A percentile compares a stretch with the other conserved stretches of the same genome.
Evolutionary conservation across 1,140 invertebrate species (phyloP).

Genomic region (Heliconius eleuchia): DNA sequence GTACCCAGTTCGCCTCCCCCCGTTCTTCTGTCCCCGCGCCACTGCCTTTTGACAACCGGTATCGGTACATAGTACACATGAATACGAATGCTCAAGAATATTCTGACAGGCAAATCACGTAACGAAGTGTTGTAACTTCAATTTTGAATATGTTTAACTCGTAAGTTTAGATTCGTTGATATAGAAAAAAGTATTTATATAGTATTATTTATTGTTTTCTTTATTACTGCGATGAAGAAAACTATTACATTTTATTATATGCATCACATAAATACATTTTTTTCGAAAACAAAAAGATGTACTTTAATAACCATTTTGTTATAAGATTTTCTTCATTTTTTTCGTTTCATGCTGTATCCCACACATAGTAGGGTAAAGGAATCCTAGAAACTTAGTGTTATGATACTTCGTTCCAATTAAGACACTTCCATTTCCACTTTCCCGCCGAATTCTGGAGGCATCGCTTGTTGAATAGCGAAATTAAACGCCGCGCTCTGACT

Average conservation of each 20-base stretch:
- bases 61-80: constrained; percentile 64
- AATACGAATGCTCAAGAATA: constrained; percentile 69
- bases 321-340: too few species aligned
- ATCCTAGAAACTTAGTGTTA: too few species aligned
- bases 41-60: constrained; percentile 79
- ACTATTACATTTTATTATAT: neutral
- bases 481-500: too few species aligned
- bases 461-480: too few species aligned
- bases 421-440: too few species aligned
- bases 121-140: constrained; percentile 47
- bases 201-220: neutral
- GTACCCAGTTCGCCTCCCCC: constrained; percentile 60
- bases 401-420: too few species aligned
- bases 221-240: neutral
- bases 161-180: neutral
- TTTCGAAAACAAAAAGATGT: too few species aligned
- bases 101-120: constrained; percentile 69
- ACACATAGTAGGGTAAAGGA: too few species aligned
- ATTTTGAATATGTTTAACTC: constrained; percentile 12
- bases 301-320: too few species aligned
- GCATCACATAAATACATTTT: too few species aligned
- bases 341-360: too few species aligned
- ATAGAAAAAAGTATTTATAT: neutral
- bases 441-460: too few species aligned
- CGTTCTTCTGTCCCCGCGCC: constrained; percentile 45